Base-by-base conservation (phyloP, 2,888 invertebrate species). In the Epsilonema sp. region DNA sequence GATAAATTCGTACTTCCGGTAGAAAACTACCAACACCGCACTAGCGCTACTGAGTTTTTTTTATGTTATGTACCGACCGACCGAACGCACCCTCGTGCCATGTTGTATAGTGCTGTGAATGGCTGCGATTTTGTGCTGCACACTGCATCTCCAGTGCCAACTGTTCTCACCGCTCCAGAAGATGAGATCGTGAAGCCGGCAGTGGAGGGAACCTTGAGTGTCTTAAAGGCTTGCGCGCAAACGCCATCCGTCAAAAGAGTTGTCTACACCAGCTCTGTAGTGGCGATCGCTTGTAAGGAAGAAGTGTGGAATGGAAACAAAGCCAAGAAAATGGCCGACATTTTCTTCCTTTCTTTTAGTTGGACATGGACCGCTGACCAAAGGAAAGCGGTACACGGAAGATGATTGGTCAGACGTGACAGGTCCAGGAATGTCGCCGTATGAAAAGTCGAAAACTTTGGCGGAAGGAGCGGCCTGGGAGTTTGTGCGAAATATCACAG, bases 221-320 rank as follows among this genome's bases (percentile, higher is more conserved):
- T 71, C 1, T 55, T 71, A 16, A 64, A 66, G 54, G 70, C 70
- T 25, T 66, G 67, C 55, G 59, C 60, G 8, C 61, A 59, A 42
- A 60, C 63, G 39, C 63, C 63, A 37, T 60, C 65, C 11, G 67
- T 70, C 43, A 67, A 67, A 52, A 57, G 69, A 44, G 66, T 71
- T 11, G 68, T 71, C 8, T 53, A 70, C n/a, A 71, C 70, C 8
- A 69, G 69, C 45, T 68, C 69, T 2, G 58, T 64, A 38, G 66
- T 61, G 23, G 64, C 70, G 38, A 58, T 64, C 16, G 8, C 5
- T 19, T 4, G 38, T 38, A 19, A 38, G 38, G n/a, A n/a, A n/a
- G n/a, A n/a, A n/a, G n/a, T n/a, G n/a, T n/a, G n/a, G n/a, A n/a
- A n/a, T n/a, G n/a, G n/a, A n/a, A n/a, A n/a, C n/a, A n/a, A n/a